Evolutionary conservation across 2,888 invertebrate genomes (phyloP).

Genomic region (Cephus rjabovi): DNA sequence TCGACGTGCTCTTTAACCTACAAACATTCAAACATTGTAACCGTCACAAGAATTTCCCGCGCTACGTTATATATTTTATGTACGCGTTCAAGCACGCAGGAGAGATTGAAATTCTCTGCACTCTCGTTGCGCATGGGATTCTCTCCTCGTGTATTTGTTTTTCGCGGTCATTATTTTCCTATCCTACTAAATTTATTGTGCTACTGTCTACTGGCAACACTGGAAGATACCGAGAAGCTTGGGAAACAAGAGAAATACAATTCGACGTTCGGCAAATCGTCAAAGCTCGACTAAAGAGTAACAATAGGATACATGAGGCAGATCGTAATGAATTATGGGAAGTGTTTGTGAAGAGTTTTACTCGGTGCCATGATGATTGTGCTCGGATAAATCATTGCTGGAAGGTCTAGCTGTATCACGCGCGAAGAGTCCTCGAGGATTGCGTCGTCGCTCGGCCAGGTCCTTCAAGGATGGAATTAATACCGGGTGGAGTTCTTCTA

Average conservation of each 20-base stretch:
- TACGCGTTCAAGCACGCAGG: background rate
- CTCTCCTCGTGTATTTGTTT: background rate
- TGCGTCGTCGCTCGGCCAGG: background rate
- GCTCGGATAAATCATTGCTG: background rate
- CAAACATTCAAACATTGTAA: background rate
- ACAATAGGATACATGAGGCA: background rate
- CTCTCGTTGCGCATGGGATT: background rate
- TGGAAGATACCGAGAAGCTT: background rate
- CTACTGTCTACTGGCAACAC: background rate
- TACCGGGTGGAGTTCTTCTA: conserved; percentile 48
- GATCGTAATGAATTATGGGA: background rate
- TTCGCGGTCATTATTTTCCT: background rate
- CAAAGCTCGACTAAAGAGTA: background rate
- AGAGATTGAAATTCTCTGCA: background rate
- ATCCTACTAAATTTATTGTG: background rate
- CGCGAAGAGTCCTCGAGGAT: background rate
- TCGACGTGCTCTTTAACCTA: background rate
- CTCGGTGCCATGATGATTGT: background rate
- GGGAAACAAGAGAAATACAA: background rate
- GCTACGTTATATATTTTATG: background rate
- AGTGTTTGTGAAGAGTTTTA: background rate
- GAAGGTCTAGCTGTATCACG: background rate
- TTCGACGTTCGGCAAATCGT: background rate
- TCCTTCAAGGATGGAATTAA: conserved; percentile 51
- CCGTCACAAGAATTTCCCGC: background rate